Evolutionary conservation across 2,113 vertebrate species (phyloP), one percentile per base, ranked within the genome.

Genomic region (Melospiza melodia): DNA sequence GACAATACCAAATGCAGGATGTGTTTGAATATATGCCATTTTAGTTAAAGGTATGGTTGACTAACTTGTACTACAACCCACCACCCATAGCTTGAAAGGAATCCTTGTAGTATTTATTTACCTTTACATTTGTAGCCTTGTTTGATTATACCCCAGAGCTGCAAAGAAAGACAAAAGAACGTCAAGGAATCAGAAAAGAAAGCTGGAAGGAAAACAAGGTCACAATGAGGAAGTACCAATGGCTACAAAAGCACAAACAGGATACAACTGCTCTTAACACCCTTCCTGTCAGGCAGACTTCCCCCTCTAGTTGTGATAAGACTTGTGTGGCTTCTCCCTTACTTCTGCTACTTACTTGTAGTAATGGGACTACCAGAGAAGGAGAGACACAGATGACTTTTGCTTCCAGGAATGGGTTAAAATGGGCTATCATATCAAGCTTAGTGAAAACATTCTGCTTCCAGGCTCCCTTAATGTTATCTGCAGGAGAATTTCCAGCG

Each of bases 121-220:
- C 99, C 99, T 99, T 99, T 99, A 97, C 99, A 99, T 98, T 99
- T 99, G 98, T 98, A 99, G 95, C 99, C 99, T 98, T 99, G 99
- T 96, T 99, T 99, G 98, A 99, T 99, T 97, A 99, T 99, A 79
- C 99, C 99, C 99, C 99, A 99, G 75, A 99, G 99, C 99, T 99
- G 98, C 84, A 98, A 98, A 93, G 92, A 96, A 97, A 98, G 92
- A 97, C 89, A 98, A 85, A 95, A 85, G 75, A 94, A 93, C 16
- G 58, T 97, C 89, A 97, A 94, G 76, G 82, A 91, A 89, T 76
- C 79, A 87, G 93, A 94, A 97, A 95, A 97, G 93, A 97, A 97
- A 94, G 87, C 93, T 57, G 82, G 91, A 97, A 97, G 90, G 92
- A 97, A 98, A 97, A 94, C 84, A 89, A 96, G 91, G 81, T 97